Percentiles rank a stretch among this genome's conserved stretches.
These are phyloP conservation scores for Porites lutea DNA, from an alignment of 64 coral and sea anemone species.

Conservation along the genomic window DNA sequence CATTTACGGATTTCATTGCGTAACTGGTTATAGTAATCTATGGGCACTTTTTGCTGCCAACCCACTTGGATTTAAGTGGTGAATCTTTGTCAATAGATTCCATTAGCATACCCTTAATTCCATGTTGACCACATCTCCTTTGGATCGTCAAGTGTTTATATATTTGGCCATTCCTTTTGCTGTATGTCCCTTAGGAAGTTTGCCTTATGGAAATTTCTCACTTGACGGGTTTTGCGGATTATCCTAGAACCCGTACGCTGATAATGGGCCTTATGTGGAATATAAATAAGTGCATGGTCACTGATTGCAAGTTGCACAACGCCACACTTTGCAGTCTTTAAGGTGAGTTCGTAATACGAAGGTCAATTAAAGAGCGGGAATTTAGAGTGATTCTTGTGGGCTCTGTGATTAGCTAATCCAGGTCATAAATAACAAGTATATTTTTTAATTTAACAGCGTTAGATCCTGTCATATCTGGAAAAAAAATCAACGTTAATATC, in stretches of 20 bases:
- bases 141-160: neutral
- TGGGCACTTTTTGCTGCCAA: conserved; percentile 22
- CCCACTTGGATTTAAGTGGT: conserved; percentile 31
- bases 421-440: conserved; percentile 40
- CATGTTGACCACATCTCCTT: too few relatives aligned
- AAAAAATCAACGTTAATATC: too few relatives aligned
- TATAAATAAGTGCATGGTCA: conserved; percentile 17
- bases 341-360: conserved; percentile 5
- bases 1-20: neutral
- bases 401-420: conserved; percentile 14
- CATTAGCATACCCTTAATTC: too few relatives aligned
- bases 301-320: conserved; percentile 42
- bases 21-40: neutral
- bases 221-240: too few relatives aligned
- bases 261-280: too few relatives aligned
- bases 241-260: too few relatives aligned
- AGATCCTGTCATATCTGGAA: too few relatives aligned
- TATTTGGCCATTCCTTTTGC: conserved; percentile 17
- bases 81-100: conserved; percentile 44
- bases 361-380: conserved; percentile 28
- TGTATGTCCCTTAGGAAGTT: conserved; percentile 37
- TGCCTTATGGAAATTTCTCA: too few relatives aligned
- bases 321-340: conserved; percentile 12
- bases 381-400: conserved; percentile 18
- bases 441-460: neutral